Evolutionary conservation across 2,113 vertebrate genomes (phyloP).

Genomic region (Petaurus breviceps): DNA sequence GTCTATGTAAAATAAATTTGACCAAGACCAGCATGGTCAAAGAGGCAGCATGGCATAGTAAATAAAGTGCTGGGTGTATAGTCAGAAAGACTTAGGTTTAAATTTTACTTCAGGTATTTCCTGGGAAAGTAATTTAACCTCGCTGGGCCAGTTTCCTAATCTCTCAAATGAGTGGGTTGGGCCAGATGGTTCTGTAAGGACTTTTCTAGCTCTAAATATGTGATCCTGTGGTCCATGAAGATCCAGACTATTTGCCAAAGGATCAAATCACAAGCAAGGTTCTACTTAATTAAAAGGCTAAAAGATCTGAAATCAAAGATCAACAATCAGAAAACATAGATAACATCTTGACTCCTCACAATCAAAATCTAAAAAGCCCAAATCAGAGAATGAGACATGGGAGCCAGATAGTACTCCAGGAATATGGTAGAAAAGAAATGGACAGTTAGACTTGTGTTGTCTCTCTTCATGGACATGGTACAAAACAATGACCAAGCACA

Average conservation of each 20-base stretch:
- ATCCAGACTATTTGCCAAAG: background rate
- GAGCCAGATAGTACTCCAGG: background rate
- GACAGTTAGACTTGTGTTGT: background rate
- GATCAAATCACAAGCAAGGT: background rate
- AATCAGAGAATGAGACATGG: background rate
- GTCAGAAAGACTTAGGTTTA: background rate
- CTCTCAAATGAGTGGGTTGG: background rate
- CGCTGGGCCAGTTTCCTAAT: background rate
- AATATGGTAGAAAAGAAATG: background rate
- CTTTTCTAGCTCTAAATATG: background rate
- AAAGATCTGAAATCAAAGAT: background rate
- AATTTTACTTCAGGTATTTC: background rate
- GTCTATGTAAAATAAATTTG: background rate
- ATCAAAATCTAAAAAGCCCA: background rate
- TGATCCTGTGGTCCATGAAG: background rate
- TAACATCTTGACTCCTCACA: too few species aligned
- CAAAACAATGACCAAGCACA: background rate
- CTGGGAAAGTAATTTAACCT: background rate
- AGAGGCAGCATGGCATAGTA: background rate
- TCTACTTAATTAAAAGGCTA: background rate
- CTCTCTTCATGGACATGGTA: background rate
- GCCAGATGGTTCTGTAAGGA: background rate
- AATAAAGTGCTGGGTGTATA: background rate
- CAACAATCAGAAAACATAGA: background rate
- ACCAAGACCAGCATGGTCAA: background rate